Evolutionary conservation across 2,797 vertebrate genomes (phyloP).

Genomic region (Rhynchonycteris naso): DNA sequence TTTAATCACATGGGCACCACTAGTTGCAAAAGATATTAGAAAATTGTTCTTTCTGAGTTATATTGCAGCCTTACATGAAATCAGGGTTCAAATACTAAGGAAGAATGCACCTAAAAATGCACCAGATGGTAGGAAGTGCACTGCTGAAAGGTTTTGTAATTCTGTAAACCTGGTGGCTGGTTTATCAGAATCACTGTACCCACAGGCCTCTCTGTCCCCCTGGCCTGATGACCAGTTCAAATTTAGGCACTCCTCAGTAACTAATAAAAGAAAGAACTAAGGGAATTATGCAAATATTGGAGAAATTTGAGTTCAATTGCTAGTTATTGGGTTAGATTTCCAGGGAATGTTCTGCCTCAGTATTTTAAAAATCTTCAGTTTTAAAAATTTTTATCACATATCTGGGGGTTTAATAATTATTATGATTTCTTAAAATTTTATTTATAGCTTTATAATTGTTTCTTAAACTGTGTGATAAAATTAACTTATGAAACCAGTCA

Average conservation of each 20-base stretch:
- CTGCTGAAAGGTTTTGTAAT: neutral
- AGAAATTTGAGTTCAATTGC: neutral
- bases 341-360: neutral
- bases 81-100: neutral
- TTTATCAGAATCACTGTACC: neutral
- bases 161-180: neutral
- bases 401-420: neutral
- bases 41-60: neutral
- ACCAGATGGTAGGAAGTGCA: neutral
- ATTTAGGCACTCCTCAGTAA: neutral
- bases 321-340: neutral
- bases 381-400: neutral
- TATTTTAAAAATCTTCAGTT: neutral
- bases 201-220: neutral
- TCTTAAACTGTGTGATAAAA: neutral
- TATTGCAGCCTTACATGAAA: neutral
- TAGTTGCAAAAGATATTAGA: neutral
- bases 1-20: neutral
- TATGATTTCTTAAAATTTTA: constrained; percentile 13
- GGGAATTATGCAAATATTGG: neutral
- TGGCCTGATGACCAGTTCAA: neutral
- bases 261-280: constrained; percentile 38
- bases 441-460: constrained; percentile 30
- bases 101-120: neutral
- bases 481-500: neutral